Percentiles rank a stretch among this genome's conserved stretches.
Evolutionary conservation across 2,113 vertebrate species (phyloP).

Genomic region (Callipepla californica): DNA sequence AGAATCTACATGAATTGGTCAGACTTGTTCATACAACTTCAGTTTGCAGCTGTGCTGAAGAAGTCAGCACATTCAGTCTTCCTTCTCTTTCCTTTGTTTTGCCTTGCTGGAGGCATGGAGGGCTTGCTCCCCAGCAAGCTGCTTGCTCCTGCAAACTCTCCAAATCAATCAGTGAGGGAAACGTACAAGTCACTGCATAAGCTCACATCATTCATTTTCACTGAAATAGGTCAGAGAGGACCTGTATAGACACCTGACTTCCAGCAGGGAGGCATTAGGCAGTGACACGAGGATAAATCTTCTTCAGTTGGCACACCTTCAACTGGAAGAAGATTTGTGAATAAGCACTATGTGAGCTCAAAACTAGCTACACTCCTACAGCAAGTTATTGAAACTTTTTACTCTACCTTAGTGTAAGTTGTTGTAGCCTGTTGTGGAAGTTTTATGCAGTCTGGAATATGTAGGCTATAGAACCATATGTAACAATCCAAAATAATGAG

Average conservation of each 20-base stretch:
- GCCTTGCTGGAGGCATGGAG: background rate
- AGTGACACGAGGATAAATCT: background rate
- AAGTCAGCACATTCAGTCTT: background rate
- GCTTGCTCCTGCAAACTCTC: background rate
- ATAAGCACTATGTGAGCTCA: background rate
- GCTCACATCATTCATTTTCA: background rate
- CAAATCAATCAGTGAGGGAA: background rate
- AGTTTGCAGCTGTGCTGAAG: background rate
- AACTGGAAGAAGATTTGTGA: background rate
- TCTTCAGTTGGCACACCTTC: background rate
- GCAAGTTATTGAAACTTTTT: background rate
- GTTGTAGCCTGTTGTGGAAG: background rate
- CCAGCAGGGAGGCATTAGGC: background rate
- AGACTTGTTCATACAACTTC: background rate
- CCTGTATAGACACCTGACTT: background rate
- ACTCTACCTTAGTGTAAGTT: background rate
- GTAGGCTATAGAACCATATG: background rate
- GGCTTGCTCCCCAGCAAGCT: background rate
- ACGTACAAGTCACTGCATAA: fast-evolving
- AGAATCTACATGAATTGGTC: background rate
- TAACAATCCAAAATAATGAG: background rate
- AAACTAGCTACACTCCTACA: background rate
- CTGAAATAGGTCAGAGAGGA: background rate
- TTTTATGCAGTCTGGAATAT: background rate
- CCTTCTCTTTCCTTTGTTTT: background rate